Evolutionary conservation across 30 jellyfish, hydroid and myxozoan genomes (phyloP).

Genomic region (Turritopsis rubra): DNA sequence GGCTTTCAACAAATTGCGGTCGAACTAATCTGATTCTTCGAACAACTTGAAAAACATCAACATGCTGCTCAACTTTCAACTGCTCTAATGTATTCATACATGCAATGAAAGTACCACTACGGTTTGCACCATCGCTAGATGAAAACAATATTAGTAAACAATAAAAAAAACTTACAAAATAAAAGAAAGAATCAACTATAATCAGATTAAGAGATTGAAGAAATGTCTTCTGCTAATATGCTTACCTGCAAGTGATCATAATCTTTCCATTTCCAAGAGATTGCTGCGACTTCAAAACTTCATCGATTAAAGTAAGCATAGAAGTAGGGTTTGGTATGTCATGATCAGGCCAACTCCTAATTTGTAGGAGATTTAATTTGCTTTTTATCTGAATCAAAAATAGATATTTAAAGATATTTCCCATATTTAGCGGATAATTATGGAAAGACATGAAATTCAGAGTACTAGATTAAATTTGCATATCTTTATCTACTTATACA

Average conservation of each 20-base stretch:
- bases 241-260: not conserved
- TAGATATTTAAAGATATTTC: not conserved
- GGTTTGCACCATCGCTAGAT: slow-evolving; percentile 65
- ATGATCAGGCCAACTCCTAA: not conserved
- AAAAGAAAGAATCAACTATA: not conserved
- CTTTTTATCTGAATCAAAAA: not conserved
- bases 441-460: too few species aligned
- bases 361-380: not conserved
- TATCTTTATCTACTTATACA: too few species aligned
- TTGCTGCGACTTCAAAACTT: not conserved
- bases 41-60: slow-evolving; percentile 70
- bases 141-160: not conserved
- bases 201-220: too few species aligned
- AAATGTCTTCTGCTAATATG: too few species aligned
- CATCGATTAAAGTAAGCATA: slow-evolving; percentile 1
- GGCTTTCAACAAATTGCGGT: slow-evolving; percentile 35
- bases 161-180: not conserved
- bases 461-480: too few species aligned
- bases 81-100: slow-evolving; percentile 48
- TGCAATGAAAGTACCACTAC: slow-evolving; percentile 75
- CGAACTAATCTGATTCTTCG: slow-evolving; percentile 46
- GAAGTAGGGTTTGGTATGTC: not conserved
- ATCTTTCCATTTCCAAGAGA: not conserved
- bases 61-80: slow-evolving; percentile 47
- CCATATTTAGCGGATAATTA: too few species aligned